Evolutionary conservation across 2,888 invertebrate species (phyloP).

Genomic region (Yponomeuta evonymella): DNA sequence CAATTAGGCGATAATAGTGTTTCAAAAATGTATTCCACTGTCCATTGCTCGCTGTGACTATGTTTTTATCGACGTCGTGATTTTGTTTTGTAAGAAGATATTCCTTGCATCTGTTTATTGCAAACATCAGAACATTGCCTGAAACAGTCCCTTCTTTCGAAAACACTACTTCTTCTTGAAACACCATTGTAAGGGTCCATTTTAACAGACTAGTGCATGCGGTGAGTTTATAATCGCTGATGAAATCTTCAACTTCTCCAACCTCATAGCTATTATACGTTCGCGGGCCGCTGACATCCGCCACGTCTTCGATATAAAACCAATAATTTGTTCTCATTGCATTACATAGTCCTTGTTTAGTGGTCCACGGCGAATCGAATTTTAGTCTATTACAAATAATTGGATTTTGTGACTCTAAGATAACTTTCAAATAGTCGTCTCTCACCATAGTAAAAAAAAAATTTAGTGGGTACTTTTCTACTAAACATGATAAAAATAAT

Average conservation of each 20-base stretch:
- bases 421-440: slow-evolving; percentile 40
- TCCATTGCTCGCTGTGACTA: slow-evolving; percentile 52
- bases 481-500: slow-evolving; percentile 57
- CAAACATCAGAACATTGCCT: slow-evolving; percentile 79
- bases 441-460: slow-evolving; percentile 53
- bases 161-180: slow-evolving; percentile 60
- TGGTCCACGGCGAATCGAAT: slow-evolving; percentile 55
- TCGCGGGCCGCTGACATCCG: slow-evolving; percentile 82
- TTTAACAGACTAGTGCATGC: slow-evolving; percentile 86
- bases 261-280: slow-evolving; percentile 79
- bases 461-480: slow-evolving; percentile 50
- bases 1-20: slow-evolving; percentile 79
- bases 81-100: slow-evolving; percentile 76
- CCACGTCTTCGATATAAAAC: slow-evolving; percentile 76
- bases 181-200: slow-evolving; percentile 63
- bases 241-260: slow-evolving; percentile 76
- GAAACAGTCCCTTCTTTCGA: slow-evolving; percentile 71
- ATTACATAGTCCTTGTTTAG: slow-evolving; percentile 69
- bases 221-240: slow-evolving; percentile 85
- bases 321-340: slow-evolving; percentile 77
- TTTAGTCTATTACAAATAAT: slow-evolving; percentile 56
- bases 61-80: slow-evolving; percentile 78
- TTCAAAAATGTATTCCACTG: slow-evolving; percentile 83
- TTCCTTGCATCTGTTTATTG: slow-evolving; percentile 82
- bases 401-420: slow-evolving; percentile 39